Evolutionary conservation across 2,797 vertebrate species (phyloP).

Genomic region (Labroides dimidiatus): DNA sequence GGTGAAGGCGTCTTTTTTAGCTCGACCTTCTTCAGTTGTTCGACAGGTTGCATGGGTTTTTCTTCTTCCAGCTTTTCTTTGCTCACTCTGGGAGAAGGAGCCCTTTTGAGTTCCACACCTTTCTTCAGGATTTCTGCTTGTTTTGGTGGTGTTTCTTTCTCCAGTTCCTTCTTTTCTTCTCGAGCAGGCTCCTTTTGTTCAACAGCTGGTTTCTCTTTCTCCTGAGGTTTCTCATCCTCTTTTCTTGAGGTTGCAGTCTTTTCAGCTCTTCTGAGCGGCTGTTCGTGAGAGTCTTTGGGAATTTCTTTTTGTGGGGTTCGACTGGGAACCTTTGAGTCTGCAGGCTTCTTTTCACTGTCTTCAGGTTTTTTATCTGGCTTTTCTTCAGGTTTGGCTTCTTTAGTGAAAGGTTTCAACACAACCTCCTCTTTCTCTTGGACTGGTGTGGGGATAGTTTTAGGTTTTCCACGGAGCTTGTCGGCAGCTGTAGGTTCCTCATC

Average conservation of each 20-base stretch:
- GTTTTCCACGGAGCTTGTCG: slow-evolving; percentile 44
- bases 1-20: slow-evolving; percentile 69
- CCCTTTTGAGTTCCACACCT: slow-evolving; percentile 48
- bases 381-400: slow-evolving; percentile 44
- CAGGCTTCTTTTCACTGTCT: slow-evolving; percentile 40
- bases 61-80: slow-evolving; percentile 35
- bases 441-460: slow-evolving; percentile 43
- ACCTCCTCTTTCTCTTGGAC: slow-evolving; percentile 57
- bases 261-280: slow-evolving; percentile 29
- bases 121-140: slow-evolving; percentile 54
- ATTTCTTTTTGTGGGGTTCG: slow-evolving; percentile 28
- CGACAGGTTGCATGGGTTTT: slow-evolving; percentile 49
- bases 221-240: slow-evolving; percentile 24
- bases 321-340: slow-evolving; percentile 39
- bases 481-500: slow-evolving; percentile 38
- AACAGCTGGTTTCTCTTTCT: slow-evolving; percentile 21
- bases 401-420: slow-evolving; percentile 61
- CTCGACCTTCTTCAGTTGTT: slow-evolving; percentile 64
- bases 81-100: slow-evolving; percentile 22
- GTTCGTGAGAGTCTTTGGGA: slow-evolving; percentile 25
- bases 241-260: slow-evolving; percentile 16
- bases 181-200: slow-evolving; percentile 40
- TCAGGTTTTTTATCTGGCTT: slow-evolving; percentile 23
- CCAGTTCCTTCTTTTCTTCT: slow-evolving; percentile 39
- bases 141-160: slow-evolving; percentile 47